These are phyloP conservation scores for Zaprionus davidi DNA, from an alignment of 1,140 invertebrate genomes.

Conservation along the genomic window DNA sequence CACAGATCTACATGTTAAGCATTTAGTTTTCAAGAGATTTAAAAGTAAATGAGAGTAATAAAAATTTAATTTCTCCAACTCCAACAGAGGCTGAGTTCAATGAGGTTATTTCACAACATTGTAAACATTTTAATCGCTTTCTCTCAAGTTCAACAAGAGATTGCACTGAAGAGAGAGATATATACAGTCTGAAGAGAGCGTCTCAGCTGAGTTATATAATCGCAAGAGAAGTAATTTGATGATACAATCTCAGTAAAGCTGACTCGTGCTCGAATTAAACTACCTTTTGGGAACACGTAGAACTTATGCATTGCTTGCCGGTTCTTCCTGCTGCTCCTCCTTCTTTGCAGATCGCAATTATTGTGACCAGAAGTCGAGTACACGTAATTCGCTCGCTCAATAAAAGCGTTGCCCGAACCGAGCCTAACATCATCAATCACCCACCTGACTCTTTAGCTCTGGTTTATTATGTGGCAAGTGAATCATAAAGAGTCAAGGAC, in stretches of 20 bases:
- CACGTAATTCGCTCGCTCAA: conserved; percentile 36
- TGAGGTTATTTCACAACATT: conserved; percentile 2
- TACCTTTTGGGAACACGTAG: conserved; percentile 2
- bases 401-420: conserved; percentile 12
- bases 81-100: conserved; percentile 1
- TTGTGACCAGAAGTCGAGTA: conserved; percentile 1
- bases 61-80: conserved; percentile 8
- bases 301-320: conserved; percentile 26
- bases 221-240: neutral
- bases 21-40: no score
- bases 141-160: neutral
- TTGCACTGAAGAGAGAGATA: neutral
- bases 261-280: conserved; percentile 18
- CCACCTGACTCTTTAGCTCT: conserved; percentile 31
- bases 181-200: neutral
- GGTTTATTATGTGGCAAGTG: conserved; percentile 60
- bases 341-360: conserved; percentile 17
- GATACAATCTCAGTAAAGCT: neutral
- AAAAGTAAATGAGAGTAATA: no score
- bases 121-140: neutral
- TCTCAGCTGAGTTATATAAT: neutral
- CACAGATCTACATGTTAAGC: neutral
- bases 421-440: conserved; percentile 60
- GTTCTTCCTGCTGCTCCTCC: conserved; percentile 12
- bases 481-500: conserved; percentile 63